Evolutionary conservation across 2,888 invertebrate species (phyloP).

Genomic region (Caenorhabditis plicata): DNA sequence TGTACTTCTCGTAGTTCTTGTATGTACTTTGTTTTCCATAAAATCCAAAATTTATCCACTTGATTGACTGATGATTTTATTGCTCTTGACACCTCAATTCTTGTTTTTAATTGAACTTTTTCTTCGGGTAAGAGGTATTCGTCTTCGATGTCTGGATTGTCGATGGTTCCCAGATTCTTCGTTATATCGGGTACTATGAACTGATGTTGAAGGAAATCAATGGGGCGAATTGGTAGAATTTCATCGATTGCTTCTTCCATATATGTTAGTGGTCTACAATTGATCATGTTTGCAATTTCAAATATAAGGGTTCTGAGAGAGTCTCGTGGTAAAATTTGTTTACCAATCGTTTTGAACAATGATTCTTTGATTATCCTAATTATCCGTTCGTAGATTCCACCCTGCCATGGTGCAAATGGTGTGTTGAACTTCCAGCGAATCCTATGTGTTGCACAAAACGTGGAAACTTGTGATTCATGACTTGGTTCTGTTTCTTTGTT

Average conservation of each 20-base stretch:
- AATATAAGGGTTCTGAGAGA: conserved; percentile 4
- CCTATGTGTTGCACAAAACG: neutral
- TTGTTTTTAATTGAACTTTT: conserved; percentile 1
- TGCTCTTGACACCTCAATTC: conserved; percentile 5
- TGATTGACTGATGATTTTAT: conserved; percentile 8
- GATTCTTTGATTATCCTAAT: conserved; percentile 4
- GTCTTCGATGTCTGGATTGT: neutral
- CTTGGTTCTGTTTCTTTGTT: too few species aligned
- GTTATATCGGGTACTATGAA: neutral
- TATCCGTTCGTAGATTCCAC: conserved; percentile 15
- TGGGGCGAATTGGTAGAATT: conserved; percentile 11
- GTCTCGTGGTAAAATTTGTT: neutral
- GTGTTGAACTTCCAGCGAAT: conserved; percentile 6
- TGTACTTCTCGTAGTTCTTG: conserved; percentile 12
- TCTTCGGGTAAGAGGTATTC: conserved; percentile 20
- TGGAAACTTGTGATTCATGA: too few species aligned
- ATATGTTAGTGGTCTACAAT: conserved; percentile 19
- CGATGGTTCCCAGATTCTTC: neutral
- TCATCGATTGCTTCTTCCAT: conserved; percentile 6
- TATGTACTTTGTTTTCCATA: conserved; percentile 11
- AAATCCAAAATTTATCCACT: conserved; percentile 9
- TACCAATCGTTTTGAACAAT: conserved; percentile 7
- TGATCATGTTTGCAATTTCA: conserved; percentile 14
- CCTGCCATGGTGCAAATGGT: conserved; percentile 16
- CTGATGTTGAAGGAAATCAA: conserved; percentile 16